Conservation (phyloP, 2,113 vertebrate genomes). For the Caloenas nicobarica region DNA sequence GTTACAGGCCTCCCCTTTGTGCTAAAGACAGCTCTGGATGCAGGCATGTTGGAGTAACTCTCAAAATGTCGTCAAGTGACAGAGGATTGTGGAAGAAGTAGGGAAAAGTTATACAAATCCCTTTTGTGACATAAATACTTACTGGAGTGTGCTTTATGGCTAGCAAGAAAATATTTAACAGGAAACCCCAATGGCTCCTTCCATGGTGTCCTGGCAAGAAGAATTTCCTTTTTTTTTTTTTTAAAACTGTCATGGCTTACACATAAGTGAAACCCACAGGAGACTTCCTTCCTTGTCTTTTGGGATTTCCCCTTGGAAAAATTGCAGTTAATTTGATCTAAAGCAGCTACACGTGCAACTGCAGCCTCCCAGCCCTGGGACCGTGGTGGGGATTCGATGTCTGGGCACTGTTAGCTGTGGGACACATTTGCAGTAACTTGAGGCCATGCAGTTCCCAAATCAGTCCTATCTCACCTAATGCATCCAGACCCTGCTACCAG, state of each 20-base stretch:
- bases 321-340: neutral
- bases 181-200: neutral
- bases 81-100: neutral
- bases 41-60: neutral
- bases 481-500: neutral
- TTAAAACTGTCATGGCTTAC: neutral
- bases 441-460: neutral
- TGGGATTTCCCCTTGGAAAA: neutral
- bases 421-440: fast-evolving
- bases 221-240: neutral
- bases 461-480: neutral
- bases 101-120: neutral
- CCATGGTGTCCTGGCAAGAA: neutral
- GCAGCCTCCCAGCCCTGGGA: neutral
- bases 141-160: neutral
- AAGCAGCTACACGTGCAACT: neutral
- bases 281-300: neutral
- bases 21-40: neutral
- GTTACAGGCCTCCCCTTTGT: neutral
- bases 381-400: neutral
- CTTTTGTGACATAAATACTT: neutral
- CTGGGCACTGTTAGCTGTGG: neutral
- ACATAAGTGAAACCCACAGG: neutral
- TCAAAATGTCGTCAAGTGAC: neutral
- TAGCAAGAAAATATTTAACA: neutral